A percentile compares a stretch with the other conserved stretches of the same genome.
phyloP scores from a whole-genome alignment of 64 coral and sea anemone genomes.

The Cladopsammia gracilis region DNA sequence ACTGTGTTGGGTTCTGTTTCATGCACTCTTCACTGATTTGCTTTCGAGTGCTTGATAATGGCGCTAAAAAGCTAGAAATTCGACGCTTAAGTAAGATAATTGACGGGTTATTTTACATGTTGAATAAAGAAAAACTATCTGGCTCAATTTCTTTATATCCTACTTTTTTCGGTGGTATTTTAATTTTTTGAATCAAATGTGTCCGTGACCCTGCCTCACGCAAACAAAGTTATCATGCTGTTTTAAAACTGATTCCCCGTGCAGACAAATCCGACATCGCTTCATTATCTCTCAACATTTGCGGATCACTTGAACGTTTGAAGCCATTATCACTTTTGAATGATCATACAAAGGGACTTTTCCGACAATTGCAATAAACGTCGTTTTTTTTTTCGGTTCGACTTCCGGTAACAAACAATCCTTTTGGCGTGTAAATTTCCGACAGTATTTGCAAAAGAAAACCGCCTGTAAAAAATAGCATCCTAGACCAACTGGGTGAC shows the following conservation, averaged over 20 bases:
- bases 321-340: conserved; percentile 11
- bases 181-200: neutral
- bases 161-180: neutral
- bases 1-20: neutral
- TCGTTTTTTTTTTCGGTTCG: neutral
- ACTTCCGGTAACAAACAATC: conserved; percentile 31
- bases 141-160: neutral
- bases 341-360: neutral
- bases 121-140: neutral
- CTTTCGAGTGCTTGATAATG: neutral
- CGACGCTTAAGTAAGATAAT: neutral
- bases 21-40: neutral
- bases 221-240: neutral
- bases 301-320: neutral
- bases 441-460: conserved; percentile 21
- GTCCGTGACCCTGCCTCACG: neutral
- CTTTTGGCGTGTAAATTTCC: conserved; percentile 31
- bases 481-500: conserved; percentile 38
- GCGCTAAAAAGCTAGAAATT: neutral
- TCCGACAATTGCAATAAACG: neutral
- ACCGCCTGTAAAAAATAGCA: conserved; percentile 58
- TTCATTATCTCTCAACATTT: conserved; percentile 12
- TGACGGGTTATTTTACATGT: neutral
- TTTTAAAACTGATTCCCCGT: neutral
- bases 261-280: conserved; percentile 11